Evolutionary conservation across 2,888 invertebrate genomes (phyloP), one percentile per base, ranked within the genome.

Genomic region (Sepioteuthis lessoniana): DNA sequence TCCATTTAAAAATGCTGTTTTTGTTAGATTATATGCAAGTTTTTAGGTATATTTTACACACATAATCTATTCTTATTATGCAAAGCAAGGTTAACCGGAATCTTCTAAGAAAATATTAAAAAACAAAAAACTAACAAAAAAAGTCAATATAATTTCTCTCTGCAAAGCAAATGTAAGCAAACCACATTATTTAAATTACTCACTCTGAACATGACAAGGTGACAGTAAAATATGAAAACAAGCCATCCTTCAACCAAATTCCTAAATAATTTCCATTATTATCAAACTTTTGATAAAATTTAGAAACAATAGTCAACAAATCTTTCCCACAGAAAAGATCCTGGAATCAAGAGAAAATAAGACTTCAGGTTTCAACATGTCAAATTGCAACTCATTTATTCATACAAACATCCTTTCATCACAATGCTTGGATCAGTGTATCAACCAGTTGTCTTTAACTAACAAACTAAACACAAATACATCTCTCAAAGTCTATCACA

Each of bases 371-470:
- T 35, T 35, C n/a, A 76, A 35, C 13, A 76, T 76, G 35, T 76
- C 76, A 76, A 35, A n/a, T 76, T 76, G 76, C 76, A 76, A 76
- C 76, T 76, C 76, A 76, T 76, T 76, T 76, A 76, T 76, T 76
- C 76, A 76, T 76, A 76, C 76, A 76, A 76, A 76, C 76, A 76
- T 76, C 76, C 76, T 35, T 76, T n/a, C 76, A 76, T 76, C 76
- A 76, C 76, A 76, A 76, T 76, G 76, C 76, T 76, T 76, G 76
- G 76, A 76, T 76, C 76, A 76, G 76, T 35, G 76, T 35, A 76
- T 10, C 76, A 76, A 4, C n/a, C 76, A 76, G 8, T 76, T 19
- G n/a, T 76, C 76, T n/a, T 76, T 55, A 25, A 25, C 21, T 55
- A 55, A 55, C 55, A 55, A 55, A 21, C 55, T 55, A 55, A 76